Evolutionary conservation across 2,888 invertebrate genomes (phyloP), one percentile per base, ranked within the genome.

Genomic region (Diadegma fenestrale): DNA sequence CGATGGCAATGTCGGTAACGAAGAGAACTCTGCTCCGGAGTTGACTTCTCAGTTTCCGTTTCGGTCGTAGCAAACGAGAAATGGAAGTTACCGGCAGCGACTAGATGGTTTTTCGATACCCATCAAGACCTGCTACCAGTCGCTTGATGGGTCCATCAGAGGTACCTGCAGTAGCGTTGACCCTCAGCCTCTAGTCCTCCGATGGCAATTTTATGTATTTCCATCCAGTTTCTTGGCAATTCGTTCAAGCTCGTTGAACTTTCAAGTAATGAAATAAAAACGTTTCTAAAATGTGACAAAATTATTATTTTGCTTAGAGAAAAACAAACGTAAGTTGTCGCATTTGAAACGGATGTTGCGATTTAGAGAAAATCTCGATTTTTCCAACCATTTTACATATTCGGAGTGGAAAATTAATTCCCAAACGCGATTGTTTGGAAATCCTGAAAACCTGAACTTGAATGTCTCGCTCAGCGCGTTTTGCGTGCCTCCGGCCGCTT

Each of bases 1-100:
- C 87, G 87, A 87, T 88, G 78, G 83, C 79, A 82, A 64, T 43
- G 88, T 87, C 88, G 88, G 88, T 88, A 88, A 88, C 79, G 73
- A 63, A 82, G 88, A 81, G 72, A 86, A 80, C 86, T 75, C 84
- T 58, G 54, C 12, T 48, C 19, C 69, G 82, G 84, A 84, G 79
- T 85, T 80, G 87, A 84, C 69, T 64, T 83, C 41, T 64, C 80
- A 73, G 83, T 86, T 83, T 75, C 80, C 83, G 83, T 86, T 83
- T 37, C 54, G 69, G 45, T 45, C 77, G 83, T 83, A 77, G 77
- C 86, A 73, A 83, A 77, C 83, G 73, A 80, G 86, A 69, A 73
- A 86, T 83, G 86, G 77, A 83, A 86, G 76, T 86, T 86, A 86
- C 86, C 86, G 86, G 86, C 86, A 77, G 86, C 83, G 86, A 86